A percentile compares a stretch with the other conserved stretches of the same genome.
Conservation (phyloP, 2,888 invertebrate genomes). For the Noctua fimbriata region DNA sequence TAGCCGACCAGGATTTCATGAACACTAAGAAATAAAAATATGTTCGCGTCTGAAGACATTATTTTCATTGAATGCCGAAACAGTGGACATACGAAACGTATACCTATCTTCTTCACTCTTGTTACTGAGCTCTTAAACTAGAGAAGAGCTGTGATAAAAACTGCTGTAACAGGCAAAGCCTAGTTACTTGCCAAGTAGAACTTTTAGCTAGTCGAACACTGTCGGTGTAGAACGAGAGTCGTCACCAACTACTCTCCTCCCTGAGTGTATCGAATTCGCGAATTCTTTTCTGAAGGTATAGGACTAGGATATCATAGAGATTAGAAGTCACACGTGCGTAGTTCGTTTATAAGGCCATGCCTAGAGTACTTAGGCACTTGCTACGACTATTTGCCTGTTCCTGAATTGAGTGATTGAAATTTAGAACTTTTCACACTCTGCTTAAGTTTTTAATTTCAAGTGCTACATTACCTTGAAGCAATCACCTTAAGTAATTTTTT, state of each 20-base stretch:
- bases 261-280: background rate
- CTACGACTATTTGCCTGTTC: background rate
- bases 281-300: background rate
- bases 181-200: background rate
- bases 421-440: background rate
- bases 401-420: background rate
- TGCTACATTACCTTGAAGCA: background rate
- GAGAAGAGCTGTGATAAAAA: background rate
- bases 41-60: background rate
- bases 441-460: background rate
- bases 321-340: background rate
- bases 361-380: background rate
- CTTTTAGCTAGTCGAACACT: background rate
- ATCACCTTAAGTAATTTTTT: background rate
- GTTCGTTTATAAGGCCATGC: background rate
- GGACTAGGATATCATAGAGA: background rate
- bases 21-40: background rate
- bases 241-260: background rate
- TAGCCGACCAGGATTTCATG: constrained; percentile 31
- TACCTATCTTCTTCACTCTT: constrained; percentile 40
- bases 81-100: background rate
- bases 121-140: background rate
- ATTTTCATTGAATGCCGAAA: background rate
- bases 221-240: background rate
- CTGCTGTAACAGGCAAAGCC: background rate